phyloP scores from a whole-genome alignment of 2,888 invertebrate species.

The Rhingia rostrata region DNA sequence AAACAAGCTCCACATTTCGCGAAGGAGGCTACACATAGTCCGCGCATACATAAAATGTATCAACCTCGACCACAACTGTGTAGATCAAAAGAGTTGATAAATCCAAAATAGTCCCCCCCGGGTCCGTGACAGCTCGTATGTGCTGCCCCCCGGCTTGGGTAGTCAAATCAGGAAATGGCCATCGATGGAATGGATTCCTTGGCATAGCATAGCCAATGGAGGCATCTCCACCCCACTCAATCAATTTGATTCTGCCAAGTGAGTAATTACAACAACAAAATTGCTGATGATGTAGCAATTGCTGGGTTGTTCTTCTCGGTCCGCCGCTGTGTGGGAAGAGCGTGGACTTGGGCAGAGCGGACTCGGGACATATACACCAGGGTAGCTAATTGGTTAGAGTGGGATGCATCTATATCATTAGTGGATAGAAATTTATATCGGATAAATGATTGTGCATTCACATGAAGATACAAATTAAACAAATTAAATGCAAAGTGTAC shows the following conservation, averaged over 20 bases:
- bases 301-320: background rate
- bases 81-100: constrained; percentile 40
- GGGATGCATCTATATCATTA: constrained; percentile 35
- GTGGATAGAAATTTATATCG: constrained; percentile 37
- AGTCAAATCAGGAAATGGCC: constrained; percentile 64
- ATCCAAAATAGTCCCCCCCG: background rate
- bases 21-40: constrained; percentile 27
- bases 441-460: constrained; percentile 35
- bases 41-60: constrained; percentile 35
- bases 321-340: background rate
- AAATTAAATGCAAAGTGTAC: constrained; percentile 35
- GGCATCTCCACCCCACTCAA: constrained; percentile 60
- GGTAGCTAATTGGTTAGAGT: background rate
- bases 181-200: constrained; percentile 36
- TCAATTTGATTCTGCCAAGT: constrained; percentile 64
- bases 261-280: constrained; percentile 68
- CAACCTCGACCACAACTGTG: constrained; percentile 31
- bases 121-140: background rate
- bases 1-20: constrained; percentile 50
- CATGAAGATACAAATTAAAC: constrained; percentile 32
- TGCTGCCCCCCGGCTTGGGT: background rate
- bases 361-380: background rate
- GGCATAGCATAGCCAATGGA: constrained; percentile 9
- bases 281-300: constrained; percentile 42
- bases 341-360: too few species aligned